A percentile compares a stretch with the other conserved stretches of the same genome.
Conservation (phyloP, 2,888 invertebrate species). For the Lutraria lutraria region DNA sequence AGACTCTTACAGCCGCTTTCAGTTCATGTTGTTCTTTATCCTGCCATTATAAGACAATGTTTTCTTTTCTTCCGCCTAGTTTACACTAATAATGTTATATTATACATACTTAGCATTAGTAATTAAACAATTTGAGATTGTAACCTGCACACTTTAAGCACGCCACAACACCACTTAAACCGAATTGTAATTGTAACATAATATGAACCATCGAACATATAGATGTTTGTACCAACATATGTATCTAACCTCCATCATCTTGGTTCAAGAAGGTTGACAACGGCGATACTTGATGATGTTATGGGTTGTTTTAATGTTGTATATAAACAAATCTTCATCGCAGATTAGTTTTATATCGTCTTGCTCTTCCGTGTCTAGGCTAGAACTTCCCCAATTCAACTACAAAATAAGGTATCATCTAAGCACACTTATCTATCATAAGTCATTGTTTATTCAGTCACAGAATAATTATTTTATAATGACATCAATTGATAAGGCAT, state of each 20-base stretch:
- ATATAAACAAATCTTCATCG: too few species aligned
- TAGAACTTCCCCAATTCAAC: too few species aligned
- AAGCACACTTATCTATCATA: too few species aligned
- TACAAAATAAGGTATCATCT: too few species aligned
- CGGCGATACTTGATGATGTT: neutral
- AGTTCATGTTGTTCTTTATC: neutral
- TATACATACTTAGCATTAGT: neutral
- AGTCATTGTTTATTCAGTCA: too few species aligned
- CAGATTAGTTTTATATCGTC: too few species aligned
- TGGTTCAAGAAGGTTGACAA: neutral
- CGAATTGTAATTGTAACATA: neutral
- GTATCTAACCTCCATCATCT: neutral
- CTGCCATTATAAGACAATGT: neutral
- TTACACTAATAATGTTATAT: neutral
- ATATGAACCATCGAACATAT: neutral
- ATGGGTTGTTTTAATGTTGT: too few species aligned
- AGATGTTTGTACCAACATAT: neutral
- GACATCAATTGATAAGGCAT: too few species aligned
- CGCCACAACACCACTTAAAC: neutral
- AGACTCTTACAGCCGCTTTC: neutral
- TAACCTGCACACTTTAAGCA: neutral
- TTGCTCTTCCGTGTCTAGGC: too few species aligned
- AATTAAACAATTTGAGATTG: constrained; percentile 7
- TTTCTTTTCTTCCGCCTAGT: neutral
- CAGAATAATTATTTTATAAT: too few species aligned